Percentiles rank a stretch among this genome's conserved stretches.
These are phyloP conservation scores for Trichogramma pretiosum DNA, from an alignment of 1,140 invertebrate species.

Conservation along the genomic window DNA sequence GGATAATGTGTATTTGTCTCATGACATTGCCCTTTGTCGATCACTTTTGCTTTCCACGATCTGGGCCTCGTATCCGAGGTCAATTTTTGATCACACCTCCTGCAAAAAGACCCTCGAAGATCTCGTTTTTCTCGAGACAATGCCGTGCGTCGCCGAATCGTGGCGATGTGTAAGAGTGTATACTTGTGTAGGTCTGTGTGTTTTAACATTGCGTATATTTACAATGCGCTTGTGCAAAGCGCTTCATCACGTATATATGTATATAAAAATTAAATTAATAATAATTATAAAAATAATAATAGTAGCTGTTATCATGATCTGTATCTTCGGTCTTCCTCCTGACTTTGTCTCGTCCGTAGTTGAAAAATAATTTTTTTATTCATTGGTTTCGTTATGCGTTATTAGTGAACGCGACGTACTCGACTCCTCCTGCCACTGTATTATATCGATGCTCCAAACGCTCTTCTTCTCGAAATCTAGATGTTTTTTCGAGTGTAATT, in stretches of 20 bases:
- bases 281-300: constrained; percentile 10
- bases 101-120: too few species aligned
- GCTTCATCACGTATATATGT: constrained; percentile 29
- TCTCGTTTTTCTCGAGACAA: too few species aligned
- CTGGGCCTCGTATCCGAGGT: too few species aligned
- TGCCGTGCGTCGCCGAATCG: not conserved
- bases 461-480: too few species aligned
- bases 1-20: constrained; percentile 2
- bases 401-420: not conserved
- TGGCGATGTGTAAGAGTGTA: constrained; percentile 18
- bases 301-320: not conserved
- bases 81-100: too few species aligned
- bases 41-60: too few species aligned
- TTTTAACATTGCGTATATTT: constrained; percentile 24
- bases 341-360: constrained; percentile 13
- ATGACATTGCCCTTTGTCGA: too few species aligned
- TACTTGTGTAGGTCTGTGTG: constrained; percentile 6
- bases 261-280: constrained; percentile 3
- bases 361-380: too few species aligned
- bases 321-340: constrained; percentile 15
- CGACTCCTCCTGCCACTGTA: constrained; percentile 19
- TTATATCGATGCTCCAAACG: constrained; percentile 8
- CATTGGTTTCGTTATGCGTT: constrained; percentile 12
- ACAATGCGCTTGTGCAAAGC: constrained; percentile 29
- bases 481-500: too few species aligned